Evolutionary conservation across 2,113 vertebrate species (phyloP), one percentile per base, ranked within the genome.

Genomic region (mouse (Mus musculus)): DNA sequence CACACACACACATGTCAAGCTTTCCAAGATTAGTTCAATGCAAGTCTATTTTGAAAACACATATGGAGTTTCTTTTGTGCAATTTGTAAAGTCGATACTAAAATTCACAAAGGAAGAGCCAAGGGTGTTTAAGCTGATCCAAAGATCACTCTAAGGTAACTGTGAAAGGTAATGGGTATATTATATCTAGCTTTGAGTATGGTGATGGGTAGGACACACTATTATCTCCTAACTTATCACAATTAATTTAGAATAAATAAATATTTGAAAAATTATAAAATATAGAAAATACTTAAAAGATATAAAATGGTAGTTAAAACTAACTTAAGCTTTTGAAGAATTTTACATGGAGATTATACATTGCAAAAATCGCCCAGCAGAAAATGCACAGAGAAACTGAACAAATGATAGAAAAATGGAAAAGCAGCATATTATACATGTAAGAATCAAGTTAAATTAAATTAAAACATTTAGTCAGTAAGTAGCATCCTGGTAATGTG

Each of bases 241-340:
- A 65, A 33, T 46, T 10, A 20, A 85, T 19, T 46, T 65, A 42
- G n/a, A 56, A 46, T 93, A 72, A 93, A 59, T 90, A 78, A n/a
- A 13, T 84, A 67, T 26, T 65, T 65, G 9, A 65, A 65, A 65
- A 65, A 65, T 10, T 28, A 65, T 65, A 65, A 65, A 61, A 61
- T 28, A 16, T 20, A 82, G 59, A 95, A 93, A 94, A 72, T 88
- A 39, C n/a, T 49, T 61, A 46, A 91, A 46, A 42, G 90, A 76
- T 69, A 73, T 28, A 88, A 22, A 89, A 76, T 4, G 4, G 19
- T 92, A 3, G 14, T 13, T 61, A 49, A 54, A 76, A 59, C 28
- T 84, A 14, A 81, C 12, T 26, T 61, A n/a, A 80, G 71, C 80
- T 91, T 69, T 52, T 28, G 61, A 61, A 63, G 54, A 63, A 46